Evolutionary conservation across 2,888 invertebrate species (phyloP), one percentile per base, ranked within the genome.

Genomic region (Drosophila infuscata): DNA sequence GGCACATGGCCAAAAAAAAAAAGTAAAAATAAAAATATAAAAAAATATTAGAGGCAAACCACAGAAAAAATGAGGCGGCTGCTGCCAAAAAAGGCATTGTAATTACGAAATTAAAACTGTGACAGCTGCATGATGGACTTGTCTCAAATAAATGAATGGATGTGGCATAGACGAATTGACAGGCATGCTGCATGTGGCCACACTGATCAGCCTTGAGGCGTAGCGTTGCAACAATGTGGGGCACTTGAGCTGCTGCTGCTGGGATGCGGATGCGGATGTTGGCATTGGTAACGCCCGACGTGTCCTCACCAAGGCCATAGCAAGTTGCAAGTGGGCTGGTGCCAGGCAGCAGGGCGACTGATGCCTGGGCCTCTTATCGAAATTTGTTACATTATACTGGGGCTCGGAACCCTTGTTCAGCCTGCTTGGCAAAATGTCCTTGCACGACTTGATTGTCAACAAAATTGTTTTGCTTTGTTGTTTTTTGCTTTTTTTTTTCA

Each of bases 71-170:
- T 30, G 43, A 20, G 41, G 41, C 71, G 68, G 70, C 70, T 38
- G 62, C 54, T 51, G 65, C 49, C 54, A 56, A 65, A 63, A 74
- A 81, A 70, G 70, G 81, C 81, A 81, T 88, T 81, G 86, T 87
- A 87, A 87, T 87, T 87, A 87, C 86, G 90, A 77, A 87, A 87
- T 87, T 87, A 87, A 87, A 87, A 85, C 66, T 88, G 73, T 70
- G 88, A 79, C 86, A 84, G 88, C 76, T 75, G 88, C 74, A 89
- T 89, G 84, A 84, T 89, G 89, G 84, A 89, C 88, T 84, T 87
- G 79, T 81, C 88, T 65, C 56, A 87, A 82, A 69, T 81, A 87
- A 84, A 82, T 87, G 71, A 87, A 85, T 84, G 76, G 70, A 74
- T 74, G 61, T 75, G 71, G 63, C 82, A 72, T 70, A 81, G 83